A percentile compares a stretch with the other conserved stretches of the same genome.
Conservation (phyloP, 2,113 vertebrate species). For the Eurystomus gularis region DNA sequence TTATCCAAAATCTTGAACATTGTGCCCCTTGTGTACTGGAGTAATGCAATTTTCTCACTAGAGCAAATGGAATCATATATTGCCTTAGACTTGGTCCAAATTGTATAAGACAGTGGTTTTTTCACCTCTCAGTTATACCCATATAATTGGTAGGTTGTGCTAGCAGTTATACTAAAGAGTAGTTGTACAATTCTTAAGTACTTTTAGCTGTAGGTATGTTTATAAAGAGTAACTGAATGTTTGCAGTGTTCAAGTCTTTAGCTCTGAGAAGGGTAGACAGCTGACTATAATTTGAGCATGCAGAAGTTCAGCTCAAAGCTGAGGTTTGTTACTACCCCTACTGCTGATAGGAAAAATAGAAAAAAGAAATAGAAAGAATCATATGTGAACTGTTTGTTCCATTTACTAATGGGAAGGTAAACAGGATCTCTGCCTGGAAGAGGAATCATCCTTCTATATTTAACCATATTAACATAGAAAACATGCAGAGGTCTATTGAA, state of each 20-base stretch:
- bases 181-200: not conserved
- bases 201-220: not conserved
- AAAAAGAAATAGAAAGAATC: not conserved
- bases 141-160: not conserved
- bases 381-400: not conserved
- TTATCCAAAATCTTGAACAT: not conserved
- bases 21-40: not conserved
- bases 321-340: not conserved
- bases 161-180: not conserved
- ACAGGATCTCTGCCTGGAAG: not conserved
- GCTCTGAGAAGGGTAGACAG: not conserved
- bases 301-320: not conserved
- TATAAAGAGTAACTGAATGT: not conserved
- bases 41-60: not conserved
- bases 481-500: not conserved
- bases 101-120: not conserved
- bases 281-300: not conserved
- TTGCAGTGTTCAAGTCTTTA: not conserved
- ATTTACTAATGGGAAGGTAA: not conserved
- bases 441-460: not conserved
- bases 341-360: not conserved
- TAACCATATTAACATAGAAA: not conserved
- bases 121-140: not conserved
- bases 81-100: not conserved
- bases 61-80: not conserved